These are phyloP conservation scores for Origma solitaria DNA, from an alignment of 2,113 vertebrate genomes.

Conservation along the genomic window DNA sequence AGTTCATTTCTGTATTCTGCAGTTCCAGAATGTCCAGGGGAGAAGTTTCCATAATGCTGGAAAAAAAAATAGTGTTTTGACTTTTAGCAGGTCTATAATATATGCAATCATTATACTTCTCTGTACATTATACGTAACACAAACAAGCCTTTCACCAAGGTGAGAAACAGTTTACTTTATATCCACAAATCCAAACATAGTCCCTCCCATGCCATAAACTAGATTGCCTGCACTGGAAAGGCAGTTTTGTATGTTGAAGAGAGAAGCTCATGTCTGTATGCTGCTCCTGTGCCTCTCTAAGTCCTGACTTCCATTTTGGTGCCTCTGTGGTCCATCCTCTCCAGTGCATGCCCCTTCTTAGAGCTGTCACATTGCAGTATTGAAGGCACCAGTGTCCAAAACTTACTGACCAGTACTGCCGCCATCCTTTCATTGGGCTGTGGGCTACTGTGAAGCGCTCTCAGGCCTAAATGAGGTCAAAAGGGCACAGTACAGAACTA, in stretches of 20 bases:
- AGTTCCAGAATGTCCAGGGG: neutral
- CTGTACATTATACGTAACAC: neutral
- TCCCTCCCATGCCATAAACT: neutral
- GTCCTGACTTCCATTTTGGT: neutral
- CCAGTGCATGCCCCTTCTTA: neutral
- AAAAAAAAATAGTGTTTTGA: neutral
- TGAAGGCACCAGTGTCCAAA: neutral
- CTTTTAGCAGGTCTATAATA: neutral
- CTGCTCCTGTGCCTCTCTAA: neutral
- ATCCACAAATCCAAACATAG: neutral
- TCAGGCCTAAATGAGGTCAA: neutral
- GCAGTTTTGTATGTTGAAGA: neutral
- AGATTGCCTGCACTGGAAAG: neutral
- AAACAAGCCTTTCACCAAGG: neutral
- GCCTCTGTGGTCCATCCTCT: neutral
- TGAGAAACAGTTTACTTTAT: neutral
- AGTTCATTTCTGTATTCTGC: neutral
- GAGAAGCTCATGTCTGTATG: neutral
- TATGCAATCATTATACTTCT: neutral
- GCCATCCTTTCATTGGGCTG: accelerated
- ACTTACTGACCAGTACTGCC: neutral
- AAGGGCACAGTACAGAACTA: neutral
- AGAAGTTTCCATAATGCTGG: neutral
- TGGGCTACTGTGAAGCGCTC: neutral
- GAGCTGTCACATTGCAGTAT: neutral